A percentile compares a stretch with the other conserved stretches of the same genome.
phyloP scores from a whole-genome alignment of 1,140 invertebrate species.

The Drosophila navojoa region DNA sequence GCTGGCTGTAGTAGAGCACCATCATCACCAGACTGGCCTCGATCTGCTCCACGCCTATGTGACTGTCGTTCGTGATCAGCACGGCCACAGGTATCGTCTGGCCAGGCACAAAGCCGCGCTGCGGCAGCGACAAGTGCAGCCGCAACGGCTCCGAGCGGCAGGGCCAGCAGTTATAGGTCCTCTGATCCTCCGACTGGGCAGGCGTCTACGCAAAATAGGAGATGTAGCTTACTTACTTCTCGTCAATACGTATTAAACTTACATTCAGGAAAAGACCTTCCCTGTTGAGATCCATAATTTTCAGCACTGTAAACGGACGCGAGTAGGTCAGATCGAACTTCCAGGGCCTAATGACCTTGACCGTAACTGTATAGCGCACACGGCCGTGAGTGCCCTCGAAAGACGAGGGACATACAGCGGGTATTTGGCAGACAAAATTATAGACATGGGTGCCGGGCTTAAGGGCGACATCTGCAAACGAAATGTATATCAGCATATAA shows the following conservation, averaged over 20 bases:
- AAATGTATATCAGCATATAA: no score
- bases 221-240: no score
- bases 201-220: slow-evolving; percentile 51
- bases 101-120: slow-evolving; percentile 75
- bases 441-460: slow-evolving; percentile 85
- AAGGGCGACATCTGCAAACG: slow-evolving; percentile 46
- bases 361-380: slow-evolving; percentile 88
- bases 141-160: slow-evolving; percentile 65
- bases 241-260: slow-evolving; percentile 15
- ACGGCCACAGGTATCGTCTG: slow-evolving; percentile 64
- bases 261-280: slow-evolving; percentile 75
- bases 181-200: slow-evolving; percentile 52
- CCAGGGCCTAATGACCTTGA: slow-evolving; percentile 88
- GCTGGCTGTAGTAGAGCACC: slow-evolving; percentile 83
- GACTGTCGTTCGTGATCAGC: slow-evolving; percentile 81
- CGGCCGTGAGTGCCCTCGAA: slow-evolving; percentile 89
- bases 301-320: slow-evolving; percentile 89
- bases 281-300: slow-evolving; percentile 89
- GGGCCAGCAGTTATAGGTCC: slow-evolving; percentile 71
- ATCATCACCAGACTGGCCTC: slow-evolving; percentile 84
- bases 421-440: slow-evolving; percentile 86
- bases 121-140: slow-evolving; percentile 62
- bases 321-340: slow-evolving; percentile 89
- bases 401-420: slow-evolving; percentile 87
- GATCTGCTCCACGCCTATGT: slow-evolving; percentile 84